A percentile compares a stretch with the other conserved stretches of the same genome.
phyloP scores from a whole-genome alignment of 2,113 vertebrate genomes.

The Cyanoramphus novaezelandiae region DNA sequence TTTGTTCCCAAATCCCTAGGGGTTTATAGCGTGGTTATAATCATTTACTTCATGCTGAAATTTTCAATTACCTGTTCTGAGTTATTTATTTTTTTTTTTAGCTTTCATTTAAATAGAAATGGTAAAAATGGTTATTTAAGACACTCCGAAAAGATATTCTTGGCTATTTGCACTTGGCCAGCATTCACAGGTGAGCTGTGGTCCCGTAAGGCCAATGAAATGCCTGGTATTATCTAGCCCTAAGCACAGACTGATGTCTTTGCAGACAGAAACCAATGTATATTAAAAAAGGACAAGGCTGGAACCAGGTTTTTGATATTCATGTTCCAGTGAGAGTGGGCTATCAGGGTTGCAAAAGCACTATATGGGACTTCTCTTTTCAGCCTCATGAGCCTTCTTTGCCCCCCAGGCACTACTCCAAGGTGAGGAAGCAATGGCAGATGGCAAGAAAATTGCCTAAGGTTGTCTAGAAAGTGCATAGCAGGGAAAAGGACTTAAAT shows the following conservation, averaged over 20 bases:
- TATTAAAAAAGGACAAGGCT: background rate
- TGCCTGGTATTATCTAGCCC: background rate
- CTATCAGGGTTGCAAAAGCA: background rate
- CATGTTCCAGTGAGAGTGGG: background rate
- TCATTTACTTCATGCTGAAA: background rate
- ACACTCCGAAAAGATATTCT: background rate
- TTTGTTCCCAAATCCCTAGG: background rate
- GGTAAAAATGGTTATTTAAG: background rate
- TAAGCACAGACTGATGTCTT: background rate
- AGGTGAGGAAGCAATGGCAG: background rate
- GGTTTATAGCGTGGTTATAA: background rate
- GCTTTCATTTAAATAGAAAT: background rate
- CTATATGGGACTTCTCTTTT: background rate
- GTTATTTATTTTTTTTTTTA: background rate
- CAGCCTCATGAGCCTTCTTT: background rate
- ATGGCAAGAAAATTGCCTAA: background rate
- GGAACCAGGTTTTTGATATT: background rate
- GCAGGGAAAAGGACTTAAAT: background rate
- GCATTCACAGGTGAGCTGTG: background rate
- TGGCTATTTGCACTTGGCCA: background rate
- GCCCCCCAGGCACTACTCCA: accelerated
- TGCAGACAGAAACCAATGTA: background rate
- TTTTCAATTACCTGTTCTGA: background rate
- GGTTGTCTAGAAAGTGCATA: background rate
- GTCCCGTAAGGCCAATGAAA: background rate